Percentiles rank a stretch among this genome's conserved stretches.
phyloP scores from a whole-genome alignment of 2,113 vertebrate genomes.

The cattle (Bos taurus) region ARS-UCD2.0 NC_037329.1:5017001-5017500 shows the following conservation, averaged over 20 bases:
- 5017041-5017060: no score
- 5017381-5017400: neutral
- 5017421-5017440: neutral
- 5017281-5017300: neutral
- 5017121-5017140: neutral
- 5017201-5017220: neutral
- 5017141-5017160: neutral
- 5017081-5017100: no score
- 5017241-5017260: neutral
- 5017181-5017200: neutral
- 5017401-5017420: neutral
- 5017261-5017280: neutral
- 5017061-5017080: no score
- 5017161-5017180: neutral
- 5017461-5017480: neutral
- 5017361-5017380: neutral
- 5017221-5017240: neutral
- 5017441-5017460: neutral
- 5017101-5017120: no score
- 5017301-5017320: neutral
- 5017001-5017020: no score
- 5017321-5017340: constrained; percentile 1
- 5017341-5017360: neutral
- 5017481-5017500: neutral
- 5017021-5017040: no score